Evolutionary conservation across 2,888 invertebrate species (phyloP), one percentile per base, ranked within the genome.

Genomic region (Byasa hedistus): DNA sequence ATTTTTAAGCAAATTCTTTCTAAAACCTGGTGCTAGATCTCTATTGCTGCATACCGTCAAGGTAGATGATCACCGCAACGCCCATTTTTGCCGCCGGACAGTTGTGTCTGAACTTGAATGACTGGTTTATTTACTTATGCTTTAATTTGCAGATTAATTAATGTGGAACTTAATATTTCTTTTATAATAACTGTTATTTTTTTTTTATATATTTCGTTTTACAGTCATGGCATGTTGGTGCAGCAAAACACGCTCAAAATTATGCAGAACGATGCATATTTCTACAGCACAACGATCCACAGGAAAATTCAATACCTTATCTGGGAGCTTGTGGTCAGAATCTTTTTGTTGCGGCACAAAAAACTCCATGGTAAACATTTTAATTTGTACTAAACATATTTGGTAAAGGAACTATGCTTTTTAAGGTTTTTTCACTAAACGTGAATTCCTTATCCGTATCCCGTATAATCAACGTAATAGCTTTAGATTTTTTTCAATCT

Each of bases 321-420:
- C 94, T 94, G 71, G 96, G 96, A 39, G 86, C 93, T 36, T 96
- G 96, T 78, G 96, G 96, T 2, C 96, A 96, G 83, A 96, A 96
- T 83, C 94, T 96, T 68, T 96, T 96, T 81, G 95, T 96, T 32
- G 93, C 96, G n/a, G 94, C 95, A 2, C 94, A 95, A 72, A 94
- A 95, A 86, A 95, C 96, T 27, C 95, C 96, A 39, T 96, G 96
- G 96, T 96, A 89, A 59, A 17, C 4, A 21, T 44, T 8, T 58
- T 44, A 8, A 4, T 44, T 44, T 44, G 19, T 44, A 44, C 32
- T 10, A 10, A 7, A 32, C 32, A 32, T 32, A 32, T 32, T 32
- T 32, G 32, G 32, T 32, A 32, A 32, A 10, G 32, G 7, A n/a
- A n/a, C n/a, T n/a, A n/a, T n/a, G n/a, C n/a, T n/a, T n/a, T n/a